A percentile compares a stretch with the other conserved stretches of the same genome.
Conservation (phyloP, 2,888 invertebrate genomes). For the Lasius fuliginosus region DNA sequence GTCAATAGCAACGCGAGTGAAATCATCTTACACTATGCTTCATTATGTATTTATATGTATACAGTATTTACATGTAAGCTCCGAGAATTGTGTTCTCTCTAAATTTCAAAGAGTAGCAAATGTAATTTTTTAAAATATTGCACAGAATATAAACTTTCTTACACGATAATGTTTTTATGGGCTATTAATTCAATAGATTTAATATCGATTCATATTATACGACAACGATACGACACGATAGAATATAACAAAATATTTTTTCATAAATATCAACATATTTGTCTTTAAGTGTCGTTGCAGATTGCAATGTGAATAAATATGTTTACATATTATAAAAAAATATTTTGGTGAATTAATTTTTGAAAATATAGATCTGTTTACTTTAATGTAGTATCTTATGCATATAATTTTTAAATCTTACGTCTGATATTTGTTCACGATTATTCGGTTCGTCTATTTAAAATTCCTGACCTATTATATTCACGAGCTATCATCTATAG, state of each 20-base stretch:
- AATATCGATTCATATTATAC: background rate
- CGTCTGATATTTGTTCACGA: background rate
- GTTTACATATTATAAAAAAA: background rate
- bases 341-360: background rate
- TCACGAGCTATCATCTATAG: background rate
- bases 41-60: background rate
- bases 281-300: background rate
- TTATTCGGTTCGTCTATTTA: background rate
- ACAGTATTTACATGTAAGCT: background rate
- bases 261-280: background rate
- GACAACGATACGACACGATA: background rate
- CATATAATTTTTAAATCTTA: background rate
- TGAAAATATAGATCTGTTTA: background rate
- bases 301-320: background rate
- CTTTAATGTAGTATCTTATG: background rate
- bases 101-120: background rate
- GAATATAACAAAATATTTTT: background rate
- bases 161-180: background rate
- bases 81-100: background rate
- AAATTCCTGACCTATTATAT: background rate
- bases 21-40: background rate
- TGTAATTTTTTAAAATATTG: background rate
- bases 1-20: conserved; percentile 2
- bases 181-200: background rate
- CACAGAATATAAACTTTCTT: background rate